These are phyloP conservation scores for Chelonus insularis DNA, from an alignment of 1,140 invertebrate genomes.

Conservation along the genomic window DNA sequence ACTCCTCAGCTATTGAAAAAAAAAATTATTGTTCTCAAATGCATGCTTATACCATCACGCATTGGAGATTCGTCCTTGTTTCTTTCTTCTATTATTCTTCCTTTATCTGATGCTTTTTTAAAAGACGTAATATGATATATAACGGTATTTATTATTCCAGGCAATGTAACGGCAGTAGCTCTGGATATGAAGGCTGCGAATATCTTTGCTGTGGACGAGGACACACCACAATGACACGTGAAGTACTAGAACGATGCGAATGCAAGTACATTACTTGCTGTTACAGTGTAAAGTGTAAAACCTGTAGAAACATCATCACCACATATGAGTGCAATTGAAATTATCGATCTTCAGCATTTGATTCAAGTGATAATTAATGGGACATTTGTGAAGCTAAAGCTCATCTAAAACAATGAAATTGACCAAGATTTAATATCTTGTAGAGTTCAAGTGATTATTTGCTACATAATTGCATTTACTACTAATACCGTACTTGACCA, in stretches of 20 bases:
- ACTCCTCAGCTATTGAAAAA: constrained; percentile 27
- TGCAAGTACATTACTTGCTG: constrained; percentile 93
- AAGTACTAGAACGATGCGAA: constrained; percentile 76
- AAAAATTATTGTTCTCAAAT: constrained; percentile 14
- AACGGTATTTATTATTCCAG: constrained; percentile 50
- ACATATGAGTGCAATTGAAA: constrained; percentile 73
- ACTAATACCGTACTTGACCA: constrained; percentile 22
- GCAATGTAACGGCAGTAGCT: constrained; percentile 70
- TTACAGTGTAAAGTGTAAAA: constrained; percentile 81
- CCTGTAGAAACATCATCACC: constrained; percentile 69
- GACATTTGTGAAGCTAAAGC: neutral
- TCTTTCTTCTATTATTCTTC: neutral
- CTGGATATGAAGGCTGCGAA: constrained; percentile 77
- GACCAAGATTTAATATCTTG: neutral
- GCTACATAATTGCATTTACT: constrained; percentile 2
- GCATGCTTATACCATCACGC: constrained; percentile 26
- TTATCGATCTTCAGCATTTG: too few relatives aligned
- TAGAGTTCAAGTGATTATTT: neutral
- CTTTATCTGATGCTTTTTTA: constrained; percentile 1
- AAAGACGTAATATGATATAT: neutral
- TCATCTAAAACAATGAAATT: neutral
- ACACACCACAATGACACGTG: constrained; percentile 70
- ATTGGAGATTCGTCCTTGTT: constrained; percentile 9
- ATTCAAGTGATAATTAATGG: neutral
- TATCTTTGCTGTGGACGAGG: constrained; percentile 87